Evolutionary conservation across 2,113 vertebrate species (phyloP).

Genomic region (Colossoma macropomum): DNA sequence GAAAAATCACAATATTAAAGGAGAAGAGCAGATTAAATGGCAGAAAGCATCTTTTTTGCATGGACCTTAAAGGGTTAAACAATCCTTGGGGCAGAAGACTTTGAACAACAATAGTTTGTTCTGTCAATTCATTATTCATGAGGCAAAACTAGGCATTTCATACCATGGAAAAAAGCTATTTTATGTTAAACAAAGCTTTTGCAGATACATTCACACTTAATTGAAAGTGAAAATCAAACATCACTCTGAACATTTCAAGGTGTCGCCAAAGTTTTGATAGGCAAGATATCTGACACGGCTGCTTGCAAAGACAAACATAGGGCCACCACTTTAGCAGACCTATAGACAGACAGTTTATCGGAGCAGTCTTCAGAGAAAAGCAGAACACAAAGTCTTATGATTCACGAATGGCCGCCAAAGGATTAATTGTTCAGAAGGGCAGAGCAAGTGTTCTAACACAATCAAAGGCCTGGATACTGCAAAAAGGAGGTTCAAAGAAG

Average conservation of each 20-base stretch:
- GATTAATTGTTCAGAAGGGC: constrained; percentile 23
- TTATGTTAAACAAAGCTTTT: too few relatives aligned
- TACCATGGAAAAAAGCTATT: too few relatives aligned
- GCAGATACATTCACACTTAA: too few relatives aligned
- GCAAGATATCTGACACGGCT: not conserved
- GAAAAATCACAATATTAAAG: too few relatives aligned
- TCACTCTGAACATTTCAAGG: too few relatives aligned
- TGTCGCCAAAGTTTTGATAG: too few relatives aligned
- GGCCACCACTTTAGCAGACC: not conserved
- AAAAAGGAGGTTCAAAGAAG: constrained; percentile 22
- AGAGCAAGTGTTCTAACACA: not conserved
- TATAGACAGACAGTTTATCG: not conserved
- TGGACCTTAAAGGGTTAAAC: not conserved
- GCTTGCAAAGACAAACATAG: not conserved
- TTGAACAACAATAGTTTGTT: too few relatives aligned
- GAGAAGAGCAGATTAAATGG: too few relatives aligned
- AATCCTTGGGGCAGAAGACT: not conserved
- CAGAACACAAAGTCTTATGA: constrained; percentile 6
- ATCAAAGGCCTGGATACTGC: constrained; percentile 21
- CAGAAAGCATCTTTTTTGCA: too few relatives aligned
- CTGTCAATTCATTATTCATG: too few relatives aligned
- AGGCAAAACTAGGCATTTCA: too few relatives aligned
- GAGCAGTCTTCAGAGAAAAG: not conserved
- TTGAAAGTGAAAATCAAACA: too few relatives aligned
- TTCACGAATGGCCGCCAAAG: constrained; percentile 25